Evolutionary conservation across 30 jellyfish, hydroid and myxozoan species (phyloP), one percentile per base, ranked within the genome.

Genomic region (Cassiopea xamachana): DNA sequence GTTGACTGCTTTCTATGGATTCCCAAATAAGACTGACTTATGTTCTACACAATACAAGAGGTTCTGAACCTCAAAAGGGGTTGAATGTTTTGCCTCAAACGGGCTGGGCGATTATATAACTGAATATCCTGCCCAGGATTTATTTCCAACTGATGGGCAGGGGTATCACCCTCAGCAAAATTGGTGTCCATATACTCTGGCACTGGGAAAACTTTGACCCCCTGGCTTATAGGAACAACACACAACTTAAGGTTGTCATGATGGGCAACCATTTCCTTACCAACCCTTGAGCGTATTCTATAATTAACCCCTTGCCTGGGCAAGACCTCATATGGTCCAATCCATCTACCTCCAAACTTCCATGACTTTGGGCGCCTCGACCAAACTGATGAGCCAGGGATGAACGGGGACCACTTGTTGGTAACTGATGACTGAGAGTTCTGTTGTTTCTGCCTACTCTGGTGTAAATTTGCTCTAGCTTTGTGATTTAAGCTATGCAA

Each of bases 341-440:
- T 64, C 89, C 89, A 64, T 46, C 62, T 60, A 7, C 79, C 60
- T 49, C 89, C 89, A 80, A 80, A 64, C 89, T 80, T 80, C 89
- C 89, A 80, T 59, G 89, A 17, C 50, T 80, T 55, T 75, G 89
- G 80, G 51, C 79, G 79, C 61, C 50, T 77, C 79, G 1, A 62
- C 77, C 89, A 80, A 62, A 80, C 89, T 16, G 73, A 64, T 48
- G n/a, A 16, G 60, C 89, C 77, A 80, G 89, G 79, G 17, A 80
- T 4, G 62, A 80, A 64, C 12, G 79, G 79, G 67, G 77, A 80
- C 89, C 89, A 80, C 62, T 80, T 55, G 27, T 60, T 76, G 50
- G 43, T 76, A 47, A 18, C 68, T 18, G 70, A 76, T 10, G 85
- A 76, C 47, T 76, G 46, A 76, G 16, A 46, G 50, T 76, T 39